These are phyloP conservation scores for Rynchops niger DNA, from an alignment of 2,113 vertebrate species.

Conservation along the genomic window DNA sequence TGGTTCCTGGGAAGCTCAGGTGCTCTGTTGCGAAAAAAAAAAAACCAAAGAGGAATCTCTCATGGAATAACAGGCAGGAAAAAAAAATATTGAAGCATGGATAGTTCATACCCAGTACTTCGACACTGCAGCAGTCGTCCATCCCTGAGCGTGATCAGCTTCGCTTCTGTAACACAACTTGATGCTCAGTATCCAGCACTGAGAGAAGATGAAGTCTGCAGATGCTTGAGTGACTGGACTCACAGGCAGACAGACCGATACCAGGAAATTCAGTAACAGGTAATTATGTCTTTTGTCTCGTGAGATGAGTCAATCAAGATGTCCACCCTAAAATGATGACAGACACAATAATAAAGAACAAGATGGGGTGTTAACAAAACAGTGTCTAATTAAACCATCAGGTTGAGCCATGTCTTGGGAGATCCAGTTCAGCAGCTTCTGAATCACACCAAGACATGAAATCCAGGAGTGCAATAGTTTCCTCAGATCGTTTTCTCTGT, in stretches of 20 bases:
- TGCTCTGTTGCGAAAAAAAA: not conserved
- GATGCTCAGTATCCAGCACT: not conserved
- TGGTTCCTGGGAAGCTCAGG: not conserved
- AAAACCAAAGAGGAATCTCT: not conserved
- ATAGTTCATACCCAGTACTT: not conserved
- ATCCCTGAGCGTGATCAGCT: not conserved
- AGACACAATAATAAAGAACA: conserved; percentile 12
- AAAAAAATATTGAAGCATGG: not conserved
- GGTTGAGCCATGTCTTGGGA: not conserved
- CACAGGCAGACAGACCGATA: not conserved
- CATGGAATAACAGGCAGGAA: not conserved
- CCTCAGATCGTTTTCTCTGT: not conserved
- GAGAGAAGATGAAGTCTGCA: not conserved
- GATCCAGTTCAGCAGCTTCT: conserved; percentile 20
- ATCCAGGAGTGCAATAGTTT: not conserved
- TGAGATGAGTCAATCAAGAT: not conserved
- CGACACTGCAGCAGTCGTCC: too few relatives aligned
- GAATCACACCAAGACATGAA: not conserved
- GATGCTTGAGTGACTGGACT: not conserved
- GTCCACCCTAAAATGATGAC: conserved; percentile 27
- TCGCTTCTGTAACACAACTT: not conserved
- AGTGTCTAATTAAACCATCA: conserved; percentile 2
- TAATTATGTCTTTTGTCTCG: conserved; percentile 8
- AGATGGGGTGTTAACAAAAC: conserved; percentile 14
- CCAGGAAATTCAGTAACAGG: not conserved